Conservation (phyloP, 2,888 invertebrate species). For the Rugalucina vietnamica region DNA sequence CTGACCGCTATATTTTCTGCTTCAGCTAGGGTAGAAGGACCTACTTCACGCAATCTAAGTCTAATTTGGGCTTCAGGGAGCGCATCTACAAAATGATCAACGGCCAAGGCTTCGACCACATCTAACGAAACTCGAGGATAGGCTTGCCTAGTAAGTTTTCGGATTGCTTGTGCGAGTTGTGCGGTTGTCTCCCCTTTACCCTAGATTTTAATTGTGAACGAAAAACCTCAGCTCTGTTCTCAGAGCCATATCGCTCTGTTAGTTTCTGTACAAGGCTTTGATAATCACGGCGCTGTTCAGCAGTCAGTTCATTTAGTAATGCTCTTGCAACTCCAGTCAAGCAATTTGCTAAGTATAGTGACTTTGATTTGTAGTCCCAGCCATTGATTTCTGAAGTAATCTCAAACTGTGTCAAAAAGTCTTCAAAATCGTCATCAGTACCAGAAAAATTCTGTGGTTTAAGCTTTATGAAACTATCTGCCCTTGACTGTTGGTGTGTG, state of each 20-base stretch:
- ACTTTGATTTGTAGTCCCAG: constrained; percentile 80
- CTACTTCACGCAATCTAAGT: constrained; percentile 27
- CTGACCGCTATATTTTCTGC: constrained; percentile 41
- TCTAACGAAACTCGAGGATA: constrained; percentile 29
- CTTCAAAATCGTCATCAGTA: constrained; percentile 45
- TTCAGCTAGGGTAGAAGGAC: constrained; percentile 28
- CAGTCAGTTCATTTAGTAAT: constrained; percentile 36
- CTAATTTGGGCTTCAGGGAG: constrained; percentile 41
- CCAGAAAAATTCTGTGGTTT: constrained; percentile 53
- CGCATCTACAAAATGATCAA: constrained; percentile 53
- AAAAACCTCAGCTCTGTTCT: constrained; percentile 51
- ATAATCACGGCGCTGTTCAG: constrained; percentile 40
- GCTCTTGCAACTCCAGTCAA: constrained; percentile 40
- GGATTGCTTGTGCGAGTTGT: constrained; percentile 52
- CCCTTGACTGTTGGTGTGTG: neutral
- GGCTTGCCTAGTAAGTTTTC: constrained; percentile 45
- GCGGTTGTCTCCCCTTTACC: constrained; percentile 37
- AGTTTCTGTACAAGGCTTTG: constrained; percentile 31
- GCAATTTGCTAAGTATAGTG: constrained; percentile 53
- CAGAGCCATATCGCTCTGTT: constrained; percentile 41
- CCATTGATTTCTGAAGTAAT: constrained; percentile 76
- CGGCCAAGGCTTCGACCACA: constrained; percentile 33
- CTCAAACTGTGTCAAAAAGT: constrained; percentile 58
- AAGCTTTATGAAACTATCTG: neutral
- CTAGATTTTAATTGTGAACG: constrained; percentile 39